A percentile compares a stretch with the other conserved stretches of the same genome.
Conservation (phyloP, 1,140 invertebrate genomes). For the Pemphigus obesinymphae region DNA sequence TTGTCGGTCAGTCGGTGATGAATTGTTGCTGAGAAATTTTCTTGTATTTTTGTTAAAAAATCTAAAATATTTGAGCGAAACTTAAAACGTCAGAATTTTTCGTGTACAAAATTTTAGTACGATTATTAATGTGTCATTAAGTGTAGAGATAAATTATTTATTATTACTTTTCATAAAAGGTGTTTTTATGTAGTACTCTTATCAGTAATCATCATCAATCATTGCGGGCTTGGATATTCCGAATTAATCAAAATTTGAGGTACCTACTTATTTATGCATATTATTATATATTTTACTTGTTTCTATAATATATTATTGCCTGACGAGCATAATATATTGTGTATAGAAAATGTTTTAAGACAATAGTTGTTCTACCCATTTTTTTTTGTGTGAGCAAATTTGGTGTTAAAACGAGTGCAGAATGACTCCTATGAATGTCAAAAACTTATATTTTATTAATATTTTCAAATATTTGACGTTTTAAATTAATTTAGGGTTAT, state of each 20-base stretch:
- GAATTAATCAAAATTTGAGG: not conserved
- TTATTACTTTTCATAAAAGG: not conserved
- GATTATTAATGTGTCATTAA: not conserved
- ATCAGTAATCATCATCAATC: constrained; percentile 13
- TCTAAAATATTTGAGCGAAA: not conserved
- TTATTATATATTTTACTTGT: not conserved
- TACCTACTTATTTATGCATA: constrained; percentile 1
- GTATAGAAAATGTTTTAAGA: too few species aligned
- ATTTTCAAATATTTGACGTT: too few species aligned
- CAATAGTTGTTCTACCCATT: too few species aligned
- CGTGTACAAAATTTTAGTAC: not conserved
- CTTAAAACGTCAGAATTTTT: not conserved
- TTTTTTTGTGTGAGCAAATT: too few species aligned
- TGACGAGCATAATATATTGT: too few species aligned
- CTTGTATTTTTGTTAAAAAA: not conserved
- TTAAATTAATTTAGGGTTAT: too few species aligned
- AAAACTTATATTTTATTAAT: too few species aligned
- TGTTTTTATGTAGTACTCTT: not conserved
- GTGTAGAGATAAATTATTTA: not conserved
- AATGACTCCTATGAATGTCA: too few species aligned
- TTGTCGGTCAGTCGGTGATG: constrained; percentile 39
- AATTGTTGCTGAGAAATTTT: constrained; percentile 29
- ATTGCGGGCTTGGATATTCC: not conserved
- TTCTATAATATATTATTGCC: too few species aligned
- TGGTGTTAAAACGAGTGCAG: too few species aligned